Conservation (phyloP, 2,797 vertebrate genomes). For the Propithecus deckenii region DNA sequence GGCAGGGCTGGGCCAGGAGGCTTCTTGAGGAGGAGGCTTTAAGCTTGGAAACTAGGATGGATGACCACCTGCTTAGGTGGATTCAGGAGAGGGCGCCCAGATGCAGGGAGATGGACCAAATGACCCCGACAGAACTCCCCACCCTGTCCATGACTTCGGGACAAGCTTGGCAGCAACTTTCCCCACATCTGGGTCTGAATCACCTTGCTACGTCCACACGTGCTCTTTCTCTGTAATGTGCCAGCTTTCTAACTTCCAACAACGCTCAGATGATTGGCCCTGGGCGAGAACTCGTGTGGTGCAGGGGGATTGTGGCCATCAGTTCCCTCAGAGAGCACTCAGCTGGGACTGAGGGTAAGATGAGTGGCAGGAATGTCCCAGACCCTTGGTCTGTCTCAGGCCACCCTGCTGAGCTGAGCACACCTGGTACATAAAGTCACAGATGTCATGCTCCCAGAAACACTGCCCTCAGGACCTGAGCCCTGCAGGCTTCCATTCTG, state of each 20-base stretch:
- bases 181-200: no score
- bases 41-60: neutral
- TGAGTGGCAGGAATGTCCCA: neutral
- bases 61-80: neutral
- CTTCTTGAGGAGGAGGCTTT: neutral
- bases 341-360: neutral
- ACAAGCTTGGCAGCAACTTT: neutral
- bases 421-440: neutral
- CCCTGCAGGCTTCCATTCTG: neutral
- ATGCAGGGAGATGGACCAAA: neutral
- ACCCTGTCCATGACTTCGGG: no score
- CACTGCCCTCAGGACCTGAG: neutral
- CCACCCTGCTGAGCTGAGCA: neutral
- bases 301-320: neutral
- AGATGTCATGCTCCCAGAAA: accelerated
- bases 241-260: neutral
- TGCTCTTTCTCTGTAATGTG: neutral
- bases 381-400: neutral
- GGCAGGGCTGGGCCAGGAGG: neutral
- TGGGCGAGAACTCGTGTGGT: neutral
- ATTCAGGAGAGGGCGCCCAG: neutral
- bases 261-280: accelerated
- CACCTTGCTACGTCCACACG: no score
- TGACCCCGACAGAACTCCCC: neutral
- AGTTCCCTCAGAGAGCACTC: neutral